Base-by-base conservation (phyloP, 2,888 invertebrate species). In the Timema podura region DNA sequence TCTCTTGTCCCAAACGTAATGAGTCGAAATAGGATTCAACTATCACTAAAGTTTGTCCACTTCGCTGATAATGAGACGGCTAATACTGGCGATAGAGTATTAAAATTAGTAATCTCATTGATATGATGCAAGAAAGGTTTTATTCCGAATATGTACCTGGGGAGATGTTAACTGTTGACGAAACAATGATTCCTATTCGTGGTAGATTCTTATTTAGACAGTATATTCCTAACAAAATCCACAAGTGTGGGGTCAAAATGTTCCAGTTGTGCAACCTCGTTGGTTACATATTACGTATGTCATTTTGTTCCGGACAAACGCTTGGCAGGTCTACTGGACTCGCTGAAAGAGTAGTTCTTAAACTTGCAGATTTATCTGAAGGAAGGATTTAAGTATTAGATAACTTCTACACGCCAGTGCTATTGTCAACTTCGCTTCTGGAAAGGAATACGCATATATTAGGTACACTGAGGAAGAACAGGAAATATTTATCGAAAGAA, bases 201-300 rank as follows among this genome's bases (percentile, higher is more conserved):
- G 57, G 57, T n/a, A 49, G 1, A n/a, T 54, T 54, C n/a, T 16
- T 54, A 7, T 54, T 54, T 54, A 57, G 57, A 30, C 57, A 57
- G 57, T 57, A 57, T 13, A 57, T 57, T 57, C 57, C 57, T 13
- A 57, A 15, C 30, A 57, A 57, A 57, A 11, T 13, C 15, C 57
- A 57, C 15, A n/a, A n/a, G 15, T 57, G 30, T 57, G 57, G 57
- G n/a, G 57, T 57, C 8, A 57, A 57, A 57, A 57, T 57, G 57
- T n/a, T 57, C 57, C 15, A n/a, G 57, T 30, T 57, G 57, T 57
- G 57, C 57, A 57, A 57, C 57, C 15, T 30, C 30, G n/a, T n/a
- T 9, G n/a, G 57, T 11, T 57, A 57, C 15, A 57, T 7, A 16
- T 57, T 54, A 16, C 10, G 54, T n/a, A 54, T 54, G 54, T 54